These are phyloP conservation scores for Eupeodes luniger DNA, from an alignment of 2,888 invertebrate genomes.

Conservation along the genomic window DNA sequence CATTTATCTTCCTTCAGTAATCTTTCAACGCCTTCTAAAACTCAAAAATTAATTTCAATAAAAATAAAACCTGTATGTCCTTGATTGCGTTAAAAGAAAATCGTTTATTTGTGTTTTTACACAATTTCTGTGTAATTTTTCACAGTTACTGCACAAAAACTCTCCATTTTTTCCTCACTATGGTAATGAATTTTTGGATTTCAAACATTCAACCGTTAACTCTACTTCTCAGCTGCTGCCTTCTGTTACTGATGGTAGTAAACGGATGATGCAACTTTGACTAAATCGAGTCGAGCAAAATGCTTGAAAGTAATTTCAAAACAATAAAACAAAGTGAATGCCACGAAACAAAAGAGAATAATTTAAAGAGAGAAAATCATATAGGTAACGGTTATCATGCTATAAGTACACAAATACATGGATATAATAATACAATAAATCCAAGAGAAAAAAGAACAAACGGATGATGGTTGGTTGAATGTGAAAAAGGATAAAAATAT, in stretches of 20 bases:
- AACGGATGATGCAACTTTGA: slow-evolving; percentile 55
- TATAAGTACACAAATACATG: neutral
- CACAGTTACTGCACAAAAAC: slow-evolving; percentile 66
- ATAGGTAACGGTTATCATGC: neutral
- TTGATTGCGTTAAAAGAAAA: slow-evolving; percentile 30
- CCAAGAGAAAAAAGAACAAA: slow-evolving; percentile 20
- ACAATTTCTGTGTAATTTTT: slow-evolving; percentile 42
- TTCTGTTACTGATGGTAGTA: neutral
- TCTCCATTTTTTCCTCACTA: slow-evolving; percentile 39
- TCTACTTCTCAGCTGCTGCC: neutral
- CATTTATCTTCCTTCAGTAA: slow-evolving; percentile 2
- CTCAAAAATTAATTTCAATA: neutral
- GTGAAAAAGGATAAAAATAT: slow-evolving; percentile 48
- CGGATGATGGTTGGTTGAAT: slow-evolving; percentile 45
- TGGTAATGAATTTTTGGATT: slow-evolving; percentile 47
- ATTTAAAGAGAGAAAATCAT: slow-evolving; percentile 28
- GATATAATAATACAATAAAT: neutral
- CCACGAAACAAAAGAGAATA: slow-evolving; percentile 65
- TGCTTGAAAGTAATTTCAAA: slow-evolving; percentile 64
- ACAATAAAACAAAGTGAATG: slow-evolving; percentile 73
- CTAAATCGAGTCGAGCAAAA: slow-evolving; percentile 60
- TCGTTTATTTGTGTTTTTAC: too few species aligned
- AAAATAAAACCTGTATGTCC: neutral
- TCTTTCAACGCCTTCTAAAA: slow-evolving; percentile 14
- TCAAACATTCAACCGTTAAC: slow-evolving; percentile 19